Evolutionary conservation across 1,140 invertebrate genomes (phyloP).

Genomic region (Megalopta genalis): DNA sequence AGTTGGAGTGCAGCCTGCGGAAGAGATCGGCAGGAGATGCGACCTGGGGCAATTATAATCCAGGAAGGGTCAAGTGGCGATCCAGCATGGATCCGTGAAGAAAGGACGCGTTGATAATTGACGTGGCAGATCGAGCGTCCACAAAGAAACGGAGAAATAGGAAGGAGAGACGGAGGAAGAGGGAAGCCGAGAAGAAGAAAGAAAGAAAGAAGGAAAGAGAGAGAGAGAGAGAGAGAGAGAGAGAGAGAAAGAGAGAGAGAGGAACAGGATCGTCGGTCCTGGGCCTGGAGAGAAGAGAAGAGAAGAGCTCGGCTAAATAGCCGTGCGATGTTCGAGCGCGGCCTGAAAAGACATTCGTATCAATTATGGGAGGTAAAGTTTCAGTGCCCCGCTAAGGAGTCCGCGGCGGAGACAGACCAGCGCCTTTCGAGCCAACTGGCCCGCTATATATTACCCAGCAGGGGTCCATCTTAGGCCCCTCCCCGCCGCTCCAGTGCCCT

Average conservation of each 20-base stretch:
- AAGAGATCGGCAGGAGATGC: background rate
- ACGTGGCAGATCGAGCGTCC: slow-evolving; percentile 47
- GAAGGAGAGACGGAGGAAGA: background rate
- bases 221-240: background rate
- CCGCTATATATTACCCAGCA: slow-evolving; percentile 75
- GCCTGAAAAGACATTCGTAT: slow-evolving; percentile 79
- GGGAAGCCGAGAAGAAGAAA: background rate
- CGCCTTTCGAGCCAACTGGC: slow-evolving; percentile 69
- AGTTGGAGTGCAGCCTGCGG: background rate
- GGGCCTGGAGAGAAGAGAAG: background rate
- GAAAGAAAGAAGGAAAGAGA: background rate
- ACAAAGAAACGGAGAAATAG: background rate
- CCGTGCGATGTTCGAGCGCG: slow-evolving; percentile 69
- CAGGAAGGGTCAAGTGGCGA: slow-evolving; percentile 25
- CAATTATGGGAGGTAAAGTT: slow-evolving; percentile 77
- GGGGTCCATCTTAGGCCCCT: slow-evolving; percentile 59
- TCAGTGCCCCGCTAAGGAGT: slow-evolving; percentile 64
- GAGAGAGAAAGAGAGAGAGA: background rate
- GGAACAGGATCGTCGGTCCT: slow-evolving; percentile 1
- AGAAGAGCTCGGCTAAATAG: slow-evolving; percentile 53
- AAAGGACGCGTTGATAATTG: slow-evolving; percentile 57
- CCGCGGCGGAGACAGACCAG: slow-evolving; percentile 67
- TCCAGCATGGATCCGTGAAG: background rate
- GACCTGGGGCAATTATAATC: slow-evolving; percentile 9
- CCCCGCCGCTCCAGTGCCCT: slow-evolving; percentile 37